Conservation (phyloP, 1,140 invertebrate species). For the Pogonus chalceus region DNA sequence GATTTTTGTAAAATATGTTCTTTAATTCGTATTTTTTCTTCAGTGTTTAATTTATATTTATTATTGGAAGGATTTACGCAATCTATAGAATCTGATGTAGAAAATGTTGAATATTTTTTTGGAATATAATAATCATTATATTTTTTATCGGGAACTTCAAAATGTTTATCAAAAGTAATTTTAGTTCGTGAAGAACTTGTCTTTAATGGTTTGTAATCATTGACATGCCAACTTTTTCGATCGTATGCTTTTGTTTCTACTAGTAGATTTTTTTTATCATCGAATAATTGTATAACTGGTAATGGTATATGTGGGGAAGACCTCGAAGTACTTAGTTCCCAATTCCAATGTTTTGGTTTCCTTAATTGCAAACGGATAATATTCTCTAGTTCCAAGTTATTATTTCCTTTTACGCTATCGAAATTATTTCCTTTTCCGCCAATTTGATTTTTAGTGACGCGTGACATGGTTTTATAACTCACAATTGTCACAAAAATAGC, state of each 20-base stretch:
- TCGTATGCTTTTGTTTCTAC: slow-evolving; percentile 32
- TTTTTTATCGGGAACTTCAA: not conserved
- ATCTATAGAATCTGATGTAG: not conserved
- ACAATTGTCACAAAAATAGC: not conserved
- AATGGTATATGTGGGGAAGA: slow-evolving; percentile 40
- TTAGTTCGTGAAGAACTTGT: not conserved
- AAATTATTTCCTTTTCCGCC: too few relatives aligned
- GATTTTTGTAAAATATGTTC: slow-evolving; percentile 12
- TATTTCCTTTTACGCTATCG: too few relatives aligned
- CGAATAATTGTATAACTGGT: slow-evolving; percentile 39
- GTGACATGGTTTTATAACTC: not conserved
- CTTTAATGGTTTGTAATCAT: not conserved
- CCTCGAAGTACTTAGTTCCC: slow-evolving; percentile 41
- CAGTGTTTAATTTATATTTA: not conserved
- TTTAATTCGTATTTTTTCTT: not conserved
- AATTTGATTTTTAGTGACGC: not conserved
- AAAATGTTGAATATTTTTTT: not conserved
- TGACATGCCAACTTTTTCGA: slow-evolving; percentile 25
- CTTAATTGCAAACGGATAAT: slow-evolving; percentile 36
- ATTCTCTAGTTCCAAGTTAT: slow-evolving; percentile 19
- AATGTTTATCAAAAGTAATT: not conserved
- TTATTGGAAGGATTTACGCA: too few relatives aligned
- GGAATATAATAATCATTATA: not conserved
- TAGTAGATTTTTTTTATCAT: slow-evolving; percentile 36
- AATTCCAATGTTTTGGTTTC: slow-evolving; percentile 42